Evolutionary conservation across 2,113 vertebrate species (phyloP).

Genomic region (Grammomys surdaster): DNA sequence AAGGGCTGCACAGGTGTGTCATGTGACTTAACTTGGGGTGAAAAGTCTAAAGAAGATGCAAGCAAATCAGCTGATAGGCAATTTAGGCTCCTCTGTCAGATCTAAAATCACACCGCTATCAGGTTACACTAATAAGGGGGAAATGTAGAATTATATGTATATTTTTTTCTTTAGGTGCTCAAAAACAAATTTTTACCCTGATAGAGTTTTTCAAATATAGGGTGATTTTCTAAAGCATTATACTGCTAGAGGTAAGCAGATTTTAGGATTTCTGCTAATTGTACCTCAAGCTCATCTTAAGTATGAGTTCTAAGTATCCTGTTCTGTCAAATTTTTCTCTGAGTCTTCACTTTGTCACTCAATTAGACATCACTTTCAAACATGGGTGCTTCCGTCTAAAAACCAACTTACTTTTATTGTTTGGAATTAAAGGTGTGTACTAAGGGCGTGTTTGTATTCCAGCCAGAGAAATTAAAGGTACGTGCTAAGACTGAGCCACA

Average conservation of each 20-base stretch:
- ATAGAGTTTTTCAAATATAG: neutral
- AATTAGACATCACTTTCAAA: no score
- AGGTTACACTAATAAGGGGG: neutral
- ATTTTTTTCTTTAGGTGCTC: neutral
- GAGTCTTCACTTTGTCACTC: no score
- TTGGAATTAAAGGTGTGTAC: no score
- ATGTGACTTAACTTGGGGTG: neutral
- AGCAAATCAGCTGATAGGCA: neutral
- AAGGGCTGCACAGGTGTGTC: neutral
- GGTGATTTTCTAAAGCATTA: neutral
- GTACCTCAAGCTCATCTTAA: neutral
- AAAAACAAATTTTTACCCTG: neutral
- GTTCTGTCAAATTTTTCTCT: no score
- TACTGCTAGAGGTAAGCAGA: neutral
- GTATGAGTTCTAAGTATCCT: neutral
- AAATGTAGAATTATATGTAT: neutral
- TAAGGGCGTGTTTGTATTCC: no score
- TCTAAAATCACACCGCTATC: neutral
- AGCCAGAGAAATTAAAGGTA: no score
- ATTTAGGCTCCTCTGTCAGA: conserved; percentile 11
- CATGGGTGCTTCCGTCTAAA: no score
- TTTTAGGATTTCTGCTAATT: conserved; percentile 23
- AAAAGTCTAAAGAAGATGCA: neutral
- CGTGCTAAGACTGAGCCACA: no score
- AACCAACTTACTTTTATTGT: no score